Conservation (phyloP, 1,140 invertebrate genomes). For the Drosophila suzukii region DNA sequence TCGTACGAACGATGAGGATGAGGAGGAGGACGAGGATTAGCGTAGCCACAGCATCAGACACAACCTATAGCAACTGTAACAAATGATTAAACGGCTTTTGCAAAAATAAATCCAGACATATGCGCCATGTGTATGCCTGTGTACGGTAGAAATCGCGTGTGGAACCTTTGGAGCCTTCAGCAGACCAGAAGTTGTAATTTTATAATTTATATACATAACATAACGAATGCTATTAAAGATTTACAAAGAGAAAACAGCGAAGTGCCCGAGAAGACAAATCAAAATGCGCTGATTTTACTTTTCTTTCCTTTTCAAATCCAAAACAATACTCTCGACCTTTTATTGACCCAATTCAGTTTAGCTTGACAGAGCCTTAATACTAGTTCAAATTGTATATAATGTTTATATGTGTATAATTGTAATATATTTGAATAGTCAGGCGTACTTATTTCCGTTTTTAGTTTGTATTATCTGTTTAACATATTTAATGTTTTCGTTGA, state of each 20-base stretch:
- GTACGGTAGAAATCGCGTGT: background rate
- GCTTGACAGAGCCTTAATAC: conserved; percentile 45
- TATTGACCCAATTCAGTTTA: conserved; percentile 57
- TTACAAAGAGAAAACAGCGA: conserved; percentile 5
- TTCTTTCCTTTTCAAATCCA: conserved; percentile 48
- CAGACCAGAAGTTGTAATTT: conserved; percentile 11
- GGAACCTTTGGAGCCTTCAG: background rate
- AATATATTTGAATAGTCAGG: conserved; percentile 49
- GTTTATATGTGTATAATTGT: conserved; percentile 39
- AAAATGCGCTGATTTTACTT: background rate
- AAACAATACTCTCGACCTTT: conserved; percentile 60
- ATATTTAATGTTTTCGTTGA: conserved; percentile 15
- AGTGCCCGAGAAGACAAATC: conserved; percentile 3
- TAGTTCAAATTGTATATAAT: conserved; percentile 62
- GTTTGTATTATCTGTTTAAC: conserved; percentile 13
- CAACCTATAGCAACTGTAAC: conserved; percentile 18
- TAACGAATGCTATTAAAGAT: conserved; percentile 23
- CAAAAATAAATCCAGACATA: conserved; percentile 18
- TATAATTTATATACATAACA: conserved; percentile 26
- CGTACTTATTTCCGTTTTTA: conserved; percentile 18
- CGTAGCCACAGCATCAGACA: conserved; percentile 1
- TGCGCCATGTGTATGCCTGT: background rate
- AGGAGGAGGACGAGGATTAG: conserved; percentile 68
- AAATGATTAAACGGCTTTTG: conserved; percentile 19
- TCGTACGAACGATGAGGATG: conserved; percentile 62